Base-by-base conservation (phyloP, 2,888 invertebrate genomes). In the Dione vanillae region DNA sequence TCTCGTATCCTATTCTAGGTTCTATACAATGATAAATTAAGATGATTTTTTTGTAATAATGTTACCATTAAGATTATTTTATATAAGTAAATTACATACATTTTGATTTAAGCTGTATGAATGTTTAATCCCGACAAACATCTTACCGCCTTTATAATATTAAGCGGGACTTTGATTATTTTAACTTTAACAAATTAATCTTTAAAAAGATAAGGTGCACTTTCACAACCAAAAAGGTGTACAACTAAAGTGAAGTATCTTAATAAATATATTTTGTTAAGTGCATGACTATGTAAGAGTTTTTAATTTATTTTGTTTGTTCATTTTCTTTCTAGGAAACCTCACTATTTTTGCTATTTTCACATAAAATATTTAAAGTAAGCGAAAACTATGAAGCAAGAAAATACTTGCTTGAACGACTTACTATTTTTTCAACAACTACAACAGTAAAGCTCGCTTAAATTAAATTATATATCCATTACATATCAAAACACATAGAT, bases 21-120 rank as follows among this genome's bases (percentile, higher is more conserved):
- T 61, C 43, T 45, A 45, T 61, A 61, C 45, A 61, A 43, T 45
- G 43, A 61, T 59, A 40, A 59, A 59, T 43, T 20, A 59, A 27
- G 14, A 43, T 58, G 20, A 9, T 43, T 43, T 20, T 19, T 41
- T 43, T 59, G 20, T 43, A 14, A 59, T 61, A 43, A 27, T 56
- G 54, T 37, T 56, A 56, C 54, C 37, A 56, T 56, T 37, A 56
- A 10, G n/a, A 56, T 56, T 54, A 54, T 20, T 59, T 45, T 43
- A 43, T 43, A 20, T 61, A 27, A 61, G 59, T 43, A 27, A 41
- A 61, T n/a, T 61, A 61, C 54, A 56, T 56, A 56, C 54, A 56
- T 56, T 56, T 56, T 56, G 54, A 56, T 56, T 37, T 56, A 37
- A 56, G 54, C 54, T 56, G 54, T 56, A 37, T 56, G 54, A 56